phyloP scores from a whole-genome alignment of 2,888 invertebrate genomes.

The Mythimna pallens region DNA sequence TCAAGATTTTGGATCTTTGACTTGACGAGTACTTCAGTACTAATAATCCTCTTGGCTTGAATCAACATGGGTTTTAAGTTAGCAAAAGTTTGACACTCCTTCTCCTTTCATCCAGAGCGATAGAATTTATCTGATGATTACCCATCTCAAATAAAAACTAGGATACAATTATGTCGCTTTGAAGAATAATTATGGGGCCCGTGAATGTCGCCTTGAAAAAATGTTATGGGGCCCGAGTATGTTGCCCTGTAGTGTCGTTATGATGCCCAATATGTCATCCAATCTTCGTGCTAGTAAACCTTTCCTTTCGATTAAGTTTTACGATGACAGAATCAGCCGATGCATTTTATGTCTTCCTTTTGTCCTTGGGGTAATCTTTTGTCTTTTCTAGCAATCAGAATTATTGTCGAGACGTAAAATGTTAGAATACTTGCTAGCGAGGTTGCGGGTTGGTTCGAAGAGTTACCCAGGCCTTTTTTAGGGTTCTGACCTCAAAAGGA shows the following conservation, averaged over 20 bases:
- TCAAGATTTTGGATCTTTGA: too few relatives aligned
- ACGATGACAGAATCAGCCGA: constrained; percentile 26
- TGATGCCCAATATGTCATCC: constrained; percentile 45
- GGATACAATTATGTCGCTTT: too few relatives aligned
- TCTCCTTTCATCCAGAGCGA: too few relatives aligned
- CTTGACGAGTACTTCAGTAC: too few relatives aligned
- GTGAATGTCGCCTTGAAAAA: constrained; percentile 27
- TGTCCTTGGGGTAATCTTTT: constrained; percentile 6
- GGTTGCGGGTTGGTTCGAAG: too few relatives aligned
- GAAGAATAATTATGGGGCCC: constrained; percentile 22
- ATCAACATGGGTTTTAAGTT: too few relatives aligned
- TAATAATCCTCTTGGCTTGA: too few relatives aligned
- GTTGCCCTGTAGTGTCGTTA: constrained; percentile 9
- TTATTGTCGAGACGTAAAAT: constrained; percentile 2
- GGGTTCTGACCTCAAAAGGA: too few relatives aligned
- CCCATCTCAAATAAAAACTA: too few relatives aligned
- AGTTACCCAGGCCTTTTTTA: too few relatives aligned
- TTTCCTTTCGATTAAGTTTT: constrained; percentile 49
- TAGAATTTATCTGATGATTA: fast-evolving
- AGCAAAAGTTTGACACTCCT: too few relatives aligned
- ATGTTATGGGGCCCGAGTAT: constrained; percentile 22
- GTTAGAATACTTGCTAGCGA: background rate
- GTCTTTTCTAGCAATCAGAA: background rate
- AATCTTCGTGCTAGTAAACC: constrained; percentile 27
- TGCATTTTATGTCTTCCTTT: constrained; percentile 33